These are phyloP conservation scores for Campoletis raptor DNA, from an alignment of 2,888 invertebrate species.

Conservation along the genomic window DNA sequence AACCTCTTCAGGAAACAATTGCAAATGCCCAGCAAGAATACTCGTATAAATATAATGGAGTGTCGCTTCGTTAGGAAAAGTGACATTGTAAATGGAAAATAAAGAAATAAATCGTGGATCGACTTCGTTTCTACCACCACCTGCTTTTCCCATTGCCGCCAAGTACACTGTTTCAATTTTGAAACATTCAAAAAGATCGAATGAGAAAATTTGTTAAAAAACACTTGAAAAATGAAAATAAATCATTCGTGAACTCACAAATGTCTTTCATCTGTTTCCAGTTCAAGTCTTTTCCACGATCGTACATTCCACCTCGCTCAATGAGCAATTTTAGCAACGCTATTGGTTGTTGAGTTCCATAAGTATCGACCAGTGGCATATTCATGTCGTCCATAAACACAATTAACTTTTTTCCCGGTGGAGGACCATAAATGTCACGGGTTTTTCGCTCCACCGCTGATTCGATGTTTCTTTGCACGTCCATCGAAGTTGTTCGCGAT, in stretches of 20 bases:
- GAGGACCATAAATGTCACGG: conserved; percentile 95
- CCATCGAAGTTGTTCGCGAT: conserved; percentile 95
- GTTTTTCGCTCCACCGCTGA: conserved; percentile 95
- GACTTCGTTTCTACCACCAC: conserved; percentile 95
- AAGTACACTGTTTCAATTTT: conserved; percentile 87
- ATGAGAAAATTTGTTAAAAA: not conserved
- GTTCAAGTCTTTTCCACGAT: conserved; percentile 94
- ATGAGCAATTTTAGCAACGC: conserved; percentile 96
- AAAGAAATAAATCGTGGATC: conserved; percentile 96
- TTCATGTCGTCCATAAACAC: conserved; percentile 98
- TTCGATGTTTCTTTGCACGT: conserved; percentile 95
- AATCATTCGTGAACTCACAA: conserved; percentile 81
- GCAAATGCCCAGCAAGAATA: conserved; percentile 92
- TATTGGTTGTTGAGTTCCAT: conserved; percentile 97
- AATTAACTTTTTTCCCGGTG: conserved; percentile 94
- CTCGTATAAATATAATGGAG: conserved; percentile 93
- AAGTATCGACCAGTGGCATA: conserved; percentile 95
- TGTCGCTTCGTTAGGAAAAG: conserved; percentile 92
- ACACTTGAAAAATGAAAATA: not conserved
- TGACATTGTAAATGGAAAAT: conserved; percentile 95
- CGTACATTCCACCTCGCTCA: conserved; percentile 95
- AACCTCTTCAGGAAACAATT: conserved; percentile 89
- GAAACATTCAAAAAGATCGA: not conserved
- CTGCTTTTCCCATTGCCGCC: conserved; percentile 94
- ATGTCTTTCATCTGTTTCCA: conserved; percentile 96